Evolutionary conservation across 2,113 vertebrate species (phyloP), one percentile per base, ranked within the genome.

Genomic region (Carettochelys insculpta): DNA sequence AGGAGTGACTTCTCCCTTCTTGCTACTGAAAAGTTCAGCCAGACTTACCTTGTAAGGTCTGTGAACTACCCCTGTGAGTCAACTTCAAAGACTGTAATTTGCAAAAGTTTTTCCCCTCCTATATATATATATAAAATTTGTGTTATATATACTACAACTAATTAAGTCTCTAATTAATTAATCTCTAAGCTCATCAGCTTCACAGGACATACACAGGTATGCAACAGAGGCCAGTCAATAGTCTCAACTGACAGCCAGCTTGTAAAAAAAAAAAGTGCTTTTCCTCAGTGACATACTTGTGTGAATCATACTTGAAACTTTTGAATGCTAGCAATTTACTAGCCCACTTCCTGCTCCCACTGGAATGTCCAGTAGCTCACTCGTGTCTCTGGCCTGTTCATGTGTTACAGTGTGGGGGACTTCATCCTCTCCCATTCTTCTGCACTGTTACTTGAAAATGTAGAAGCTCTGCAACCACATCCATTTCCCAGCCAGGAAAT

Each of bases 401-500:
- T 47, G 29, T 24, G 7, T n/a, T 65, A 29, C 31, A 43, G 48
- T 29, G 41, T 45, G 86, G 65, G 84, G 25, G 54, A 48, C 68
- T 88, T 78, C 51, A 87, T 1, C 56, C 54, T 75, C 56, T 77
- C 76, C 65, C 1, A 0, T 90, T 91, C 92, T 48, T 61, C 43
- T 1, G 4, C 84, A 85, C 83, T 93, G 34, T 34, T 75, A 87
- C 84, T 52, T 41, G 41, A 61, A 76, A 89, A 65, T 27, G 4
- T 76, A 56, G 50, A 83, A 88, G 80, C 76, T 80, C 0, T 0
- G 45, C 77, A 88, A 68, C 71, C 7, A 73, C 53, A 6, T 3
- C n/a, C 0, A 1, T 25, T 92, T 75, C 41, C 50, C 80, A 90
- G 45, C 24, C 61, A 0, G 0, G 54, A 43, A 89, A 0, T 0